Percentiles rank a stretch among this genome's conserved stretches.
These are phyloP conservation scores for Ruditapes philippinarum DNA, from an alignment of 1,140 invertebrate species.

Conservation along the genomic window DNA sequence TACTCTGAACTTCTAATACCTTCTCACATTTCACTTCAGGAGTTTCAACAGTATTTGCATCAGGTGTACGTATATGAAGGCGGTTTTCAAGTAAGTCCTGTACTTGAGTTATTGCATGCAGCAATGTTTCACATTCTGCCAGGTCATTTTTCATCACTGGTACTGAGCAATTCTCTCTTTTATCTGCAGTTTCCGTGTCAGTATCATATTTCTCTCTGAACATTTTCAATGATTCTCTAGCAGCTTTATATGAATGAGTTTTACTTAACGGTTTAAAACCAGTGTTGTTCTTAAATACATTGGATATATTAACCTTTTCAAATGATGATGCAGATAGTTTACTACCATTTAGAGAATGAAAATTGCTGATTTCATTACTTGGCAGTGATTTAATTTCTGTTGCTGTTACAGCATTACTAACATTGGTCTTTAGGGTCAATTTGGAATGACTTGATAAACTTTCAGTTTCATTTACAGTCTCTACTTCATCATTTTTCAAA, in stretches of 20 bases:
- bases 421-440: too few species aligned
- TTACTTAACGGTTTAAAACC: neutral
- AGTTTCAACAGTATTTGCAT: neutral
- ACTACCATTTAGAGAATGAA: neutral
- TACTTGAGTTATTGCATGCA: neutral
- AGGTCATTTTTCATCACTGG: neutral
- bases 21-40: neutral
- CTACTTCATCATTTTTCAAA: neutral
- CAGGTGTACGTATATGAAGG: neutral
- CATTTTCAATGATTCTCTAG: conserved; percentile 8
- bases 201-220: neutral
- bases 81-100: neutral
- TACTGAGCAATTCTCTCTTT: neutral
- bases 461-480: neutral
- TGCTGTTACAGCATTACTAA: too few species aligned
- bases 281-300: conserved; percentile 1
- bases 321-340: neutral
- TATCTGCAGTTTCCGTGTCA: neutral
- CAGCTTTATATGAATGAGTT: neutral
- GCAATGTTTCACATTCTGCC: neutral
- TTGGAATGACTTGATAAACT: neutral
- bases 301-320: neutral
- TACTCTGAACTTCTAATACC: neutral
- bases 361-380: neutral
- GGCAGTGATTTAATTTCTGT: too few species aligned